Evolutionary conservation across 1,140 invertebrate genomes (phyloP).

Genomic region (Melitaea cinxia): DNA sequence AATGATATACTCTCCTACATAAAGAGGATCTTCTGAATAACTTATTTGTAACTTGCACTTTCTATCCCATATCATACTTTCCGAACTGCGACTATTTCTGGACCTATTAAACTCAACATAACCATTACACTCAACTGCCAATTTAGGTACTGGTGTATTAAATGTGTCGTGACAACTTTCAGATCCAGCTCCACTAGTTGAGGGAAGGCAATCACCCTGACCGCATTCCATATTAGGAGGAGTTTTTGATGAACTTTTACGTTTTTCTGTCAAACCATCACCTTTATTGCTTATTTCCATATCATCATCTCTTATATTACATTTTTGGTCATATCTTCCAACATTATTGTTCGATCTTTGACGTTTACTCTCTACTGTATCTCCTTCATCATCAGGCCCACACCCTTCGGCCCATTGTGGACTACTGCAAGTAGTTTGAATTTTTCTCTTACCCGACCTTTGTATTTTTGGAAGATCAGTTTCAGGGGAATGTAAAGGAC

Average conservation of each 20-base stretch:
- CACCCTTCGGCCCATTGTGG: conserved; percentile 70
- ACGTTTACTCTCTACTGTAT: conserved; percentile 37
- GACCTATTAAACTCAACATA: conserved; percentile 80
- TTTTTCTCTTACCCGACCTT: conserved; percentile 53
- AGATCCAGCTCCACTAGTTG: conserved; percentile 68
- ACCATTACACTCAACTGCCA: conserved; percentile 76
- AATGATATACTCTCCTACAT: conserved; percentile 81
- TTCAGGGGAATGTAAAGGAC: conserved; percentile 62
- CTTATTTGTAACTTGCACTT: conserved; percentile 83
- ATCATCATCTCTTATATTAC: conserved; percentile 20
- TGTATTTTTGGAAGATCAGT: conserved; percentile 40
- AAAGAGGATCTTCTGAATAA: conserved; percentile 77
- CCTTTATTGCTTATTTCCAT: conserved; percentile 57
- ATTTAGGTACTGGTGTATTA: conserved; percentile 64
- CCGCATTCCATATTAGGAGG: conserved; percentile 68
- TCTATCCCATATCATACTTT: conserved; percentile 81
- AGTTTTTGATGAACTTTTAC: conserved; percentile 54
- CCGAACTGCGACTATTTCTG: conserved; percentile 73
- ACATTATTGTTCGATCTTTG: conserved; percentile 37
- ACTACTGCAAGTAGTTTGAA: conserved; percentile 54
- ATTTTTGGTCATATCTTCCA: conserved; percentile 12
- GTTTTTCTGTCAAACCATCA: conserved; percentile 53
- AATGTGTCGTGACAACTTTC: conserved; percentile 62
- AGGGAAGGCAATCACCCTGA: conserved; percentile 75
- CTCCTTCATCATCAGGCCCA: conserved; percentile 45